phyloP scores from a whole-genome alignment of 1,140 invertebrate genomes.

The Liolophura sinensis region DNA sequence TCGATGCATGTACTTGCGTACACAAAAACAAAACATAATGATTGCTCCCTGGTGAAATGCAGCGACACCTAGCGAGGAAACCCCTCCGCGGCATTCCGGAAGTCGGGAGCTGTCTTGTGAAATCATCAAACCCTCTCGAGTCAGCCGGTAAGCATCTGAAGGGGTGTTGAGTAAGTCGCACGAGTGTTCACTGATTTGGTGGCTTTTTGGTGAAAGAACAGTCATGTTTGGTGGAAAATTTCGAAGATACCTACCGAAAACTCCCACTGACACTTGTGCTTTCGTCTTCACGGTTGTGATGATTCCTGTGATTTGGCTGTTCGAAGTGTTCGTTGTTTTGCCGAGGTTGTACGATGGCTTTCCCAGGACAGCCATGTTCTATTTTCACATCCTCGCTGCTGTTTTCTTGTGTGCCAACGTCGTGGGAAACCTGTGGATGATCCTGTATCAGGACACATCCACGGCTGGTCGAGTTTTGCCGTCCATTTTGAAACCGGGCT shows the following conservation, averaged over 20 bases:
- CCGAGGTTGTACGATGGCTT: constrained; percentile 16
- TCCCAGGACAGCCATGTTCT: constrained; percentile 10
- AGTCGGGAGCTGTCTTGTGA: too few species aligned
- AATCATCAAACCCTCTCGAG: too few species aligned
- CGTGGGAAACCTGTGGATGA: constrained; percentile 29
- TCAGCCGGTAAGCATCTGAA: too few species aligned
- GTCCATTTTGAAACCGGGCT: constrained; percentile 29
- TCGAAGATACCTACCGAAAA: constrained; percentile 15
- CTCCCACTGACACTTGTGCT: constrained; percentile 20
- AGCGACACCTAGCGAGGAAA: too few species aligned
- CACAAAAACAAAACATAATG: too few species aligned
- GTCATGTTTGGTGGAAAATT: too few species aligned
- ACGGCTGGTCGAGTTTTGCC: constrained; percentile 32
- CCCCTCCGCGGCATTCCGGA: too few species aligned
- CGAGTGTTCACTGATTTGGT: too few species aligned
- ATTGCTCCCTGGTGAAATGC: too few species aligned
- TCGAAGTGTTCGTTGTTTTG: constrained; percentile 28
- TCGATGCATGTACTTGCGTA: too few species aligned
- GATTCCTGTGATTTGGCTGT: constrained; percentile 20
- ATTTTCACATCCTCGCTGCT: constrained; percentile 25
- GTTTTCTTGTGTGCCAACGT: constrained; percentile 32
- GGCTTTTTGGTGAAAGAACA: too few species aligned
- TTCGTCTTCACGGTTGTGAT: constrained; percentile 19
- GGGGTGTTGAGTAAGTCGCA: too few species aligned
- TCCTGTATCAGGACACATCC: constrained; percentile 29